Evolutionary conservation across 2,113 vertebrate genomes (phyloP).

Genomic region (Eubucco bourcierii): DNA sequence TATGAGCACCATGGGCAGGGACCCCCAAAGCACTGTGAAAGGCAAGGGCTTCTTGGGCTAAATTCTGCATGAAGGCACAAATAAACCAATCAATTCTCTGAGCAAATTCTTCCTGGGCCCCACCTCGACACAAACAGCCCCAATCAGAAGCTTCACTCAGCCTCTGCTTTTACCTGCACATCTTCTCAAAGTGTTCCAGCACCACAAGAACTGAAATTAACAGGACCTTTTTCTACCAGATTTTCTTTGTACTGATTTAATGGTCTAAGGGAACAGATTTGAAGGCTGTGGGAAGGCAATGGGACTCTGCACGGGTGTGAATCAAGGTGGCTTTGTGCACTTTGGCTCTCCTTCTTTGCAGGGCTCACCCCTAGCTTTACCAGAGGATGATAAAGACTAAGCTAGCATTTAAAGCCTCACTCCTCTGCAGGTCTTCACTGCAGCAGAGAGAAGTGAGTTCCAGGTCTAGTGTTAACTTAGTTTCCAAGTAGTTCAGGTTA

Average conservation of each 20-base stretch:
- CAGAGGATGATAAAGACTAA: background rate
- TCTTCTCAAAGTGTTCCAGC: background rate
- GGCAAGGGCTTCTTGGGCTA: background rate
- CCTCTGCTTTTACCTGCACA: background rate
- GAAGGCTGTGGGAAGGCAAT: background rate
- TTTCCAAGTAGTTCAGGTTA: background rate
- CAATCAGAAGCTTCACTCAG: background rate
- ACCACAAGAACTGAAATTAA: background rate
- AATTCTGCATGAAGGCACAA: background rate
- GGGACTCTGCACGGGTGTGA: fast-evolving
- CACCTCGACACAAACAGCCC: too few species aligned
- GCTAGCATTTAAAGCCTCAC: background rate
- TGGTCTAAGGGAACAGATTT: background rate
- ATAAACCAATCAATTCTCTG: background rate
- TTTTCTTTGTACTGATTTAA: background rate
- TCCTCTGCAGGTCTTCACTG: background rate
- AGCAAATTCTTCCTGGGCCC: background rate
- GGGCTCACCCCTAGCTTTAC: background rate
- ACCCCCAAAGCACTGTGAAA: background rate
- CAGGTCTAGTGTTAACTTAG: background rate
- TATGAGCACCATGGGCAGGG: background rate
- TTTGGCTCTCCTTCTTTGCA: background rate
- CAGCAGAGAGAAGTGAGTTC: too few species aligned
- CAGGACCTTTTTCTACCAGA: background rate
- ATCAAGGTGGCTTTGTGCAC: background rate